Conservation (phyloP, 2,888 invertebrate genomes). For the Tenthredo mesomela region DNA sequence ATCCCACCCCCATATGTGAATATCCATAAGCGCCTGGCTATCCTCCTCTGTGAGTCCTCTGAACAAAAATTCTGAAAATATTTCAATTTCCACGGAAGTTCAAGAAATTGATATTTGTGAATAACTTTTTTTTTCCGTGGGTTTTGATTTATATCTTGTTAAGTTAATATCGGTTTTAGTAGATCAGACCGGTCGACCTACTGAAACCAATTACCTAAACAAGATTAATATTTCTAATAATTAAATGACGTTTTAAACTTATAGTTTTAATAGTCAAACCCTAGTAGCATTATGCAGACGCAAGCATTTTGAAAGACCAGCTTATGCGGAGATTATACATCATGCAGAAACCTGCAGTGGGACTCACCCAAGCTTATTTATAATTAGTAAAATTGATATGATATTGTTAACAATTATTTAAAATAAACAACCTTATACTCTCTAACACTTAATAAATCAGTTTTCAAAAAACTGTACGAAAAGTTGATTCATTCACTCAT, state of each 20-base stretch:
- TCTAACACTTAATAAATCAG: too few relatives aligned
- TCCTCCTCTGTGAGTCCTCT: too few relatives aligned
- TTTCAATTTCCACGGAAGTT: background rate
- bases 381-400: background rate
- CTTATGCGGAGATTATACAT: background rate
- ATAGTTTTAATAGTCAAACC: background rate
- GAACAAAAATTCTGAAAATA: too few relatives aligned
- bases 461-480: too few relatives aligned
- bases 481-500: too few relatives aligned
- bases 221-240: conserved; percentile 3
- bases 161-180: background rate
- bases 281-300: conserved; percentile 3
- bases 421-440: too few relatives aligned
- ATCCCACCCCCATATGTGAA: too few relatives aligned
- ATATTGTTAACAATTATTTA: background rate
- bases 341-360: background rate
- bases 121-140: background rate
- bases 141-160: conserved; percentile 3
- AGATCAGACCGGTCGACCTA: conserved; percentile 3
- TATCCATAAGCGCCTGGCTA: too few relatives aligned
- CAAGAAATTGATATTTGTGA: background rate
- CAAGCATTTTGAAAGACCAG: conserved; percentile 3
- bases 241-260: background rate
- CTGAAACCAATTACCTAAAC: background rate
- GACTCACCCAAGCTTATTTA: too few relatives aligned